Base-by-base conservation (phyloP, 1,140 invertebrate genomes). In the Drosophila sucinea region DNA sequence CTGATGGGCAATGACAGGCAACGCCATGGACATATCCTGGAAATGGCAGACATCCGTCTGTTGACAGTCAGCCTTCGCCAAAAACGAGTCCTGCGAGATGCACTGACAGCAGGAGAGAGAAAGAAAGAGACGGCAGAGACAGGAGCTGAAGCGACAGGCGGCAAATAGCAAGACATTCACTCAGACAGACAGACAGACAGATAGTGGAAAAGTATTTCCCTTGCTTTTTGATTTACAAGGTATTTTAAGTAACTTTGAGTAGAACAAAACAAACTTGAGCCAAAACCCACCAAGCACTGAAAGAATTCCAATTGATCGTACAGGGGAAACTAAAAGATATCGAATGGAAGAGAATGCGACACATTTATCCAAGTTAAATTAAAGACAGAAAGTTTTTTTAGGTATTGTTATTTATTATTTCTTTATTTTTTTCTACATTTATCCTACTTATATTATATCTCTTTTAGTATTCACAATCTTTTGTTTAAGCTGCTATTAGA, bases 1-100 rank as follows among this genome's bases (percentile, higher is more conserved):
- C 62, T 85, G 82, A 85, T 86, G 75, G 72, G 65, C 83, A 81
- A 82, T 78, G 82, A 81, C 82, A 86, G 72, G 64, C 70, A 62
- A 75, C 71, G 64, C 60, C 80, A 73, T 55, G 78, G 74, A 79
- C 77, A 82, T 55, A 76, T 71, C 73, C 83, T 76, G 82, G 75
- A 77, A 66, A 72, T 87, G 83, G 67, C 83, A 76, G 75, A 29
- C 79, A 64, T 60, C 44, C 40, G 69, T 38, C 63, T 75, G 82
- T 57, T 75, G 83, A 82, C 83, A 87, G 74, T 8, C 74, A 57
- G 79, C 67, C 70, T 76, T 76, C 76, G 67, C 73, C 68, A 67
- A 69, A 58, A 57, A 33, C 40, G 58, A 17, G 44, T 32, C 54
- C 63, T 30, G 70, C 57, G 27, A 17, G 17, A 73, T 70, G 65